These are phyloP conservation scores for Pseudochromis fuscus DNA, from an alignment of 2,797 vertebrate genomes.

Conservation along the genomic window DNA sequence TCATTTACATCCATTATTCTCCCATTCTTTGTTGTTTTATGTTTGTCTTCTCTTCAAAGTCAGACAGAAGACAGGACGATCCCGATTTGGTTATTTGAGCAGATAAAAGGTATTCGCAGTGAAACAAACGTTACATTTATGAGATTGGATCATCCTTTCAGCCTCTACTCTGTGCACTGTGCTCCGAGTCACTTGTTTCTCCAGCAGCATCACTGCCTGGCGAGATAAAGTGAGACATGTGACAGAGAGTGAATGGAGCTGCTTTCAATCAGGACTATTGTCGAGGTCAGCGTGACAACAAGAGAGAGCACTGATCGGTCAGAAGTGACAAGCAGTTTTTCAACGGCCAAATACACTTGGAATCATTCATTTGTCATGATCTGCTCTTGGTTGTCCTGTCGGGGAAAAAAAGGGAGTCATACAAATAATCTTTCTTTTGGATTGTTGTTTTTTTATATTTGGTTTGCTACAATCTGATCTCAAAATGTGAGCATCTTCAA, in stretches of 20 bases:
- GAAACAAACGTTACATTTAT: background rate
- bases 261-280: constrained; percentile 70
- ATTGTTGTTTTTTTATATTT: background rate
- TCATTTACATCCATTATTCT: background rate
- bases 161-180: background rate
- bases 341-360: background rate
- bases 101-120: background rate
- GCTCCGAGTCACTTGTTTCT: constrained; percentile 39
- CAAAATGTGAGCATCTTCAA: background rate
- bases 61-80: background rate
- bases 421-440: background rate
- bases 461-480: background rate
- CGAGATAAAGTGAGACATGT: constrained; percentile 68
- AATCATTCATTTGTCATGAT: too few species aligned
- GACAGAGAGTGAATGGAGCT: constrained; percentile 69
- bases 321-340: constrained; percentile 28
- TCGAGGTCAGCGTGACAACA: constrained; percentile 65
- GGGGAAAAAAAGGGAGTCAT: background rate
- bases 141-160: background rate
- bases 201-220: constrained; percentile 63
- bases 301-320: constrained; percentile 39
- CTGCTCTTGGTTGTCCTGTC: too few species aligned
- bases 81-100: background rate
- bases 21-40: background rate
- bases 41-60: background rate